Conservation (phyloP, 2,888 invertebrate genomes). For the Cosmia pyralina region DNA sequence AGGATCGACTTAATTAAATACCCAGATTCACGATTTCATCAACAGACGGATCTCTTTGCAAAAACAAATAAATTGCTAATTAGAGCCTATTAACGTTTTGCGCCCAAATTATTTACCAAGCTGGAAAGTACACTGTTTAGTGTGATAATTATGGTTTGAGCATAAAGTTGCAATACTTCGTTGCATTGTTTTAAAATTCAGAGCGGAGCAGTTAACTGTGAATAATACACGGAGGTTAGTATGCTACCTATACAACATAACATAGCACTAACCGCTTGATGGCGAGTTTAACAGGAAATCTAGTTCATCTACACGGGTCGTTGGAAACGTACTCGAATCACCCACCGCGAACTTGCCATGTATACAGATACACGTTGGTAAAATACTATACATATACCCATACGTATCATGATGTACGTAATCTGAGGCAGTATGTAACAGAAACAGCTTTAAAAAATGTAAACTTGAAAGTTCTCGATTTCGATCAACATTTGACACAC, state of each 20-base stretch:
- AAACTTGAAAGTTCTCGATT: slow-evolving; percentile 35
- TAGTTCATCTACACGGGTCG: slow-evolving; percentile 84
- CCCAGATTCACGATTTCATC: slow-evolving; percentile 50
- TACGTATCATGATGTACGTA: slow-evolving; percentile 20
- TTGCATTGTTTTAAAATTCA: slow-evolving; percentile 76
- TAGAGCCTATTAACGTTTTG: slow-evolving; percentile 28
- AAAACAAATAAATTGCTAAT: slow-evolving; percentile 46
- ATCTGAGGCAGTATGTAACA: slow-evolving; percentile 12
- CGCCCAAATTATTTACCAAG: slow-evolving; percentile 24
- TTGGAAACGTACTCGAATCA: slow-evolving; percentile 76
- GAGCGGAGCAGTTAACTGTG: slow-evolving; percentile 73
- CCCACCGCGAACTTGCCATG: slow-evolving; percentile 67
- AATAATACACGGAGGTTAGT: slow-evolving; percentile 68
- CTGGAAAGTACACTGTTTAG: slow-evolving; percentile 7
- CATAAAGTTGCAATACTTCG: slow-evolving; percentile 39
- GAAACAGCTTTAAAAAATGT: slow-evolving; percentile 29
- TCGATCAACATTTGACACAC: neutral
- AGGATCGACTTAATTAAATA: slow-evolving; percentile 58
- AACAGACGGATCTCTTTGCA: slow-evolving; percentile 46
- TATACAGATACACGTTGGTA: slow-evolving; percentile 32
- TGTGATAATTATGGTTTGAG: slow-evolving; percentile 8
- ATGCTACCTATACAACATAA: slow-evolving; percentile 52
- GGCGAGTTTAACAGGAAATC: slow-evolving; percentile 79
- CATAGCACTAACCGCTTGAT: slow-evolving; percentile 67
- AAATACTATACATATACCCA: slow-evolving; percentile 18